Evolutionary conservation across 1,140 invertebrate genomes (phyloP), one percentile per base, ranked within the genome.

Genomic region (Paralvinella palmiformis): DNA sequence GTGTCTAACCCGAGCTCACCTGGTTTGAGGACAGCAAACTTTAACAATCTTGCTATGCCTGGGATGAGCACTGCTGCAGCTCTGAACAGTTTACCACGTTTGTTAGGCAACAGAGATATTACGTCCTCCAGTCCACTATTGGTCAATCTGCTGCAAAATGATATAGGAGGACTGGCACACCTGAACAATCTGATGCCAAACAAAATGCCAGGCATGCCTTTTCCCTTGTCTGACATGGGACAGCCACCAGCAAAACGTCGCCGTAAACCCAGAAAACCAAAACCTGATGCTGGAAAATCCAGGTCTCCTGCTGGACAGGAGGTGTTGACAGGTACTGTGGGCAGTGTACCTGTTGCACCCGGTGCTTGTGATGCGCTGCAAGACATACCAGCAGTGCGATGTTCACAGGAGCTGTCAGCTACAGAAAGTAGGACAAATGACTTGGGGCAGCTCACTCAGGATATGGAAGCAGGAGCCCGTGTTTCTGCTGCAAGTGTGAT

Each of bases 101-200:
- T 41, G n/a, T 33, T 68, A 37, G 32, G 53, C 53, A 57, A 41
- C 48, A 62, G 64, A 59, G 59, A 64, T 48, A 66, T 66, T 29
- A 68, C 71, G 17, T 70, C 71, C 17, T 70, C 91, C 63, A 93
- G 91, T 78, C 92, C 92, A n/a, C 79, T 95, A 59, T 82, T 95
- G 48, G 92, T 95, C 2, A 96, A 95, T 81, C 80, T 95, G 60
- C 81, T 95, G 68, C 91, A 94, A 83, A 94, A 91, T 75, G 91
- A 93, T 73, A 65, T 56, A 71, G 65, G 27, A 63, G 72, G 33
- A 60, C 64, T 32, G 32, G 68, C 59, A 52, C 68, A 62, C 37
- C 62, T 70, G 44, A 69, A 70, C 55, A 63, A 66, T 62, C 64
- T 72, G 65, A 55, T 63, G 44, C 65, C 33, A 32, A 31, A 66